phyloP scores from a whole-genome alignment of 2,888 invertebrate genomes.

The Petrolisthes manimaculis region DNA sequence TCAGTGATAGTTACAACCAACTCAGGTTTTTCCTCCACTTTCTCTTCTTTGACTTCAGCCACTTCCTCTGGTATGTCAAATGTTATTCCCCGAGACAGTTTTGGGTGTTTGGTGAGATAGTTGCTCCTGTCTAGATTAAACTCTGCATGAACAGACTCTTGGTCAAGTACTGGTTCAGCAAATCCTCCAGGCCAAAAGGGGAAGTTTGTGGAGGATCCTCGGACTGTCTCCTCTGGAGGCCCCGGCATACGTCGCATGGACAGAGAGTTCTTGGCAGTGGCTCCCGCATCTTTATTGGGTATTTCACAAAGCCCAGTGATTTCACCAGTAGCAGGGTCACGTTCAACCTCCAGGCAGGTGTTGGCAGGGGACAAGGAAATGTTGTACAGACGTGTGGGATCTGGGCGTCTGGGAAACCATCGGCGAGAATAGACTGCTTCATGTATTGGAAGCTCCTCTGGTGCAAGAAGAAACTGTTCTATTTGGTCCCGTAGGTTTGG shows the following conservation, averaged over 20 bases:
- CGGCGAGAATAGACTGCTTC: conserved; percentile 47
- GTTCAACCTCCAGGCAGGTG: conserved; percentile 55
- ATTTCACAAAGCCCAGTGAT: conserved; percentile 72
- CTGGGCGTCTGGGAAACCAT: conserved; percentile 50
- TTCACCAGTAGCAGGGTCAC: conserved; percentile 64
- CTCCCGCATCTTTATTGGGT: conserved; percentile 75
- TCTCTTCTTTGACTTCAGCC: conserved; percentile 20
- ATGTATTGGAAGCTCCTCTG: conserved; percentile 64
- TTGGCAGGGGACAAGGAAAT: conserved; percentile 41
- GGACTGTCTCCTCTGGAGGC: conserved; percentile 78
- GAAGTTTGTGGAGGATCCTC: conserved; percentile 83
- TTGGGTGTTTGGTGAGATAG: conserved; percentile 57
- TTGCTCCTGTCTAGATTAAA: conserved; percentile 35
- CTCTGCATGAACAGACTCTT: conserved; percentile 59
- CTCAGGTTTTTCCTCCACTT: conserved; percentile 66
- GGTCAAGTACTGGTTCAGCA: conserved; percentile 64
- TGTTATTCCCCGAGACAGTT: conserved; percentile 60
- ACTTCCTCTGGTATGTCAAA: conserved; percentile 38
- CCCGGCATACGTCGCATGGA: conserved; percentile 74
- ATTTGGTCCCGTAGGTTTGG: conserved; percentile 60
- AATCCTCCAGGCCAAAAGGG: conserved; percentile 92
- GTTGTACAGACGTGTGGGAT: conserved; percentile 49
- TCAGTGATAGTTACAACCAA: conserved; percentile 75
- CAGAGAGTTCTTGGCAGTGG: conserved; percentile 80
- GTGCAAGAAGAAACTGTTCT: conserved; percentile 57